These are phyloP conservation scores for Cephus nigrinus DNA, from an alignment of 2,888 invertebrate genomes.

Conservation along the genomic window DNA sequence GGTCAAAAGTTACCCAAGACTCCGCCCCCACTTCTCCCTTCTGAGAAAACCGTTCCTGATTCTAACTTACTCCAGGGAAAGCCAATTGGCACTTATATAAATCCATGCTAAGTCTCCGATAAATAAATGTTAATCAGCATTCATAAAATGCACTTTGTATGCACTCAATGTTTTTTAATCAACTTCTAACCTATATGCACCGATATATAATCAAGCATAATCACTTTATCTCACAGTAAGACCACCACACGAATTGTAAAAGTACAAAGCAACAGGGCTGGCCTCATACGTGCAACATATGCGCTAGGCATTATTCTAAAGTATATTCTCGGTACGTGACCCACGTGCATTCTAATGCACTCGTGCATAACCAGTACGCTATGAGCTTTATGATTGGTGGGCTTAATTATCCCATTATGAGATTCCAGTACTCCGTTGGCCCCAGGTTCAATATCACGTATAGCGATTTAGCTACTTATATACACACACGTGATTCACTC, in stretches of 20 bases:
- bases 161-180: not conserved
- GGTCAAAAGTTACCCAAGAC: conserved; percentile 23
- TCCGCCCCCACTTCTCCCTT: not conserved
- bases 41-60: not conserved
- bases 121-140: not conserved
- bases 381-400: not conserved
- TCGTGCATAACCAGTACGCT: not conserved
- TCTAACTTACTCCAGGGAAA: not conserved
- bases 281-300: not conserved
- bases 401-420: not conserved
- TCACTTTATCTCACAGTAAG: not conserved
- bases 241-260: not conserved
- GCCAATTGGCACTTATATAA: not conserved
- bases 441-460: not conserved
- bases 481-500: not conserved
- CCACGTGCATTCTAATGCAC: not conserved
- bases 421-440: not conserved
- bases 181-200: not conserved
- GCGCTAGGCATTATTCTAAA: not conserved
- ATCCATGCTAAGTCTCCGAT: not conserved
- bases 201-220: not conserved
- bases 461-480: not conserved
- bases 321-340: not conserved
- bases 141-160: not conserved
- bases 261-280: not conserved